A percentile compares a stretch with the other conserved stretches of the same genome.
Conservation (phyloP, 2,113 vertebrate species). For the Gallinago media region DNA sequence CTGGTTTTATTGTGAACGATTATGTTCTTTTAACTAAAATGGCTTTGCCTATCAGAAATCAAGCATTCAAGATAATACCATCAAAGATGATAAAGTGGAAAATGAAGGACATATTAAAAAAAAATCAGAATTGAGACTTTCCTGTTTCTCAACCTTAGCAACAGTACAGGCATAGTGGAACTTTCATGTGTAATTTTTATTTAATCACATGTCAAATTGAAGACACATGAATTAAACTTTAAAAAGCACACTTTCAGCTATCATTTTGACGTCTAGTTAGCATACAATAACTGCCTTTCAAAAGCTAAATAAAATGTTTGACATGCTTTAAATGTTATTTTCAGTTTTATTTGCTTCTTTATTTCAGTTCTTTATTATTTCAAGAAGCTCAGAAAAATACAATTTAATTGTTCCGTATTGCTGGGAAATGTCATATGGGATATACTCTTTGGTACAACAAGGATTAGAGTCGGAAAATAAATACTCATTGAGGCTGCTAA, state of each 20-base stretch:
- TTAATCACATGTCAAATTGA: constrained; percentile 58
- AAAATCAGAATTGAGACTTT: neutral
- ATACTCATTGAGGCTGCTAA: neutral
- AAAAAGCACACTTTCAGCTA: constrained; percentile 58
- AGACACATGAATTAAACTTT: constrained; percentile 65
- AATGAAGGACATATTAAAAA: neutral
- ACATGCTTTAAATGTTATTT: constrained; percentile 67
- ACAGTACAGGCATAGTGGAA: neutral
- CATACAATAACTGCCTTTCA: constrained; percentile 72
- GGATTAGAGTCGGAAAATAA: constrained; percentile 10
- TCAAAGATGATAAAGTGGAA: neutral
- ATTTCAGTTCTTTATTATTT: constrained; percentile 48
- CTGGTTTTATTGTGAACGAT: neutral
- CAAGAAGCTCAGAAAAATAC: constrained; percentile 47
- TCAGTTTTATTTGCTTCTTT: constrained; percentile 64
- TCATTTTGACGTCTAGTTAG: constrained; percentile 65
- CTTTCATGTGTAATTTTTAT: constrained; percentile 49
- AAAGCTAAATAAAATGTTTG: constrained; percentile 68
- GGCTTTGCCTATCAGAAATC: neutral
- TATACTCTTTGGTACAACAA: neutral
- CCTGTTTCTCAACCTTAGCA: neutral
- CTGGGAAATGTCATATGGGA: constrained; percentile 30
- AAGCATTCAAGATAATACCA: neutral
- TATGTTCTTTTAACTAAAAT: neutral
- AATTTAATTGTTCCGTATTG: constrained; percentile 61